phyloP scores from a whole-genome alignment of 2,113 vertebrate genomes.

The Ammospiza nelsoni region DNA sequence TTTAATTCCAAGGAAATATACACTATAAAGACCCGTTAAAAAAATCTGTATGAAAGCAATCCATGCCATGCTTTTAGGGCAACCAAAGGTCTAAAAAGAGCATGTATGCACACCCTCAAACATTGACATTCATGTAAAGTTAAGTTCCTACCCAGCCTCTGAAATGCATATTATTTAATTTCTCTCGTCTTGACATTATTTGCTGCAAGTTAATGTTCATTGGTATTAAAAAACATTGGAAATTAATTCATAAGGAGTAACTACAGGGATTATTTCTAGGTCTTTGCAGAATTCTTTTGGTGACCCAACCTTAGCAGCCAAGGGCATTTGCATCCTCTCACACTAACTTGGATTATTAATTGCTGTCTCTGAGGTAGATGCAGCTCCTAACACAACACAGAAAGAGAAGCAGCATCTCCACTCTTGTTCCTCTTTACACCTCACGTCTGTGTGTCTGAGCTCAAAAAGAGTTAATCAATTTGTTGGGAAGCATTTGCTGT shows the following conservation, averaged over 20 bases:
- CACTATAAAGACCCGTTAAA: background rate
- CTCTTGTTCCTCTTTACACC: background rate
- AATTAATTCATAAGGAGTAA: background rate
- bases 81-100: background rate
- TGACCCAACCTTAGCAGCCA: background rate
- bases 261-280: background rate
- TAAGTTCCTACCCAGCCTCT: background rate
- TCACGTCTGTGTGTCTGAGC: background rate
- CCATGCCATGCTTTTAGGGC: background rate
- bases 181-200: background rate
- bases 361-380: background rate
- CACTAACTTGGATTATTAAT: background rate
- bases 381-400: background rate
- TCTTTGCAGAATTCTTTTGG: background rate
- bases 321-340: background rate
- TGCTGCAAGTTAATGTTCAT: background rate
- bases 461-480: background rate
- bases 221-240: background rate
- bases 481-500: background rate
- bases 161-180: background rate
- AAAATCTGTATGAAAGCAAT: background rate
- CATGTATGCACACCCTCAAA: background rate
- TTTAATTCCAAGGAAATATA: background rate
- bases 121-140: fast-evolving
- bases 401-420: background rate